phyloP scores from a whole-genome alignment of 2,888 invertebrate genomes.

The Stegophylla sp. region DNA sequence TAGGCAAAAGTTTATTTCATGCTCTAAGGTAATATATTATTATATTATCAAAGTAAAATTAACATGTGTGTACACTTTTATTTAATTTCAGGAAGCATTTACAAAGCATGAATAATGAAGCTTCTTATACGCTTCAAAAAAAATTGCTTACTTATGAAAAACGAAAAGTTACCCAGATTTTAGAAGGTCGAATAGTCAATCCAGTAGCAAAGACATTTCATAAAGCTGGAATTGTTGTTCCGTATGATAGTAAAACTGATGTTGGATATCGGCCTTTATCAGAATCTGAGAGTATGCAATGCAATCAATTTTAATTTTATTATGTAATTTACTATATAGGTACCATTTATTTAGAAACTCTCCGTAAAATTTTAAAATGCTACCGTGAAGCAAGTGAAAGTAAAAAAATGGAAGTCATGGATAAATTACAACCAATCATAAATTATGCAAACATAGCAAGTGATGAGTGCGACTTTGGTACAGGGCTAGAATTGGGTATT shows the following conservation, averaged over 20 bases:
- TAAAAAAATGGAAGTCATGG: slow-evolving; percentile 71
- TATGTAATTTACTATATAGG: too few relatives aligned
- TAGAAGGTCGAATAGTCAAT: slow-evolving; percentile 71
- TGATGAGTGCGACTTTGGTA: slow-evolving; percentile 95
- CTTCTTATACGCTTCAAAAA: not conserved
- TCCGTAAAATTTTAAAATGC: slow-evolving; percentile 66
- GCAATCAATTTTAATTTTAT: not conserved
- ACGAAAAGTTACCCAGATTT: slow-evolving; percentile 66
- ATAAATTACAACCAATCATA: slow-evolving; percentile 80
- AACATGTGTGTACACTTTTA: not conserved
- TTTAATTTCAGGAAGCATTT: slow-evolving; percentile 24
- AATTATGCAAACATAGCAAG: slow-evolving; percentile 86
- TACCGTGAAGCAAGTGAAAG: slow-evolving; percentile 69
- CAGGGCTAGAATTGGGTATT: slow-evolving; percentile 86
- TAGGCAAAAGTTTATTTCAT: slow-evolving; percentile 82
- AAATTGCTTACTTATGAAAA: slow-evolving; percentile 23
- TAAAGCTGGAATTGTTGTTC: slow-evolving; percentile 82
- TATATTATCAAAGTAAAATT: not conserved
- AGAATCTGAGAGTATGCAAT: slow-evolving; percentile 71
- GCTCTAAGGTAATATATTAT: slow-evolving; percentile 72
- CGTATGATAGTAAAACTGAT: slow-evolving; percentile 79
- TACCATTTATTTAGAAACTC: not conserved
- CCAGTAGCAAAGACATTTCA: slow-evolving; percentile 79
- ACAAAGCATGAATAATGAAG: not conserved
- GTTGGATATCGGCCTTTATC: slow-evolving; percentile 82